Evolutionary conservation across 2,797 vertebrate species (phyloP).

Genomic region (Lycodopsis pacificus): DNA sequence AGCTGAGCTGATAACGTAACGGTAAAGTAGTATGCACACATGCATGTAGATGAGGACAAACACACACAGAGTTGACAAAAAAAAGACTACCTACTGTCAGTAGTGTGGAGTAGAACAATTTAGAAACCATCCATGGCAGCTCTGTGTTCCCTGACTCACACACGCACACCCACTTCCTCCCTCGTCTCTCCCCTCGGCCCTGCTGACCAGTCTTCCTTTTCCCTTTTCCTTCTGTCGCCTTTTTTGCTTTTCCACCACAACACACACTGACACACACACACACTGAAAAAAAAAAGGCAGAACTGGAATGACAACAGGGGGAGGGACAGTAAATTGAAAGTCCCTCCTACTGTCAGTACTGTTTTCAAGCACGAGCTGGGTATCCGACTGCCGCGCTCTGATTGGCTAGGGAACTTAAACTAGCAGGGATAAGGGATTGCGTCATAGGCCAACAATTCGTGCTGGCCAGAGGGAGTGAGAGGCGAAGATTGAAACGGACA

Average conservation of each 20-base stretch:
- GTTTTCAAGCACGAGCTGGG: slow-evolving; percentile 67
- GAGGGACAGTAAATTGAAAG: slow-evolving; percentile 61
- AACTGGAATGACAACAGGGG: slow-evolving; percentile 72
- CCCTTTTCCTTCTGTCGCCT: slow-evolving; percentile 38
- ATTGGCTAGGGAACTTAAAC: slow-evolving; percentile 74
- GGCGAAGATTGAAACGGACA: slow-evolving; percentile 41
- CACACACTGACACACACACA: slow-evolving; percentile 12
- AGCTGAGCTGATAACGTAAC: slow-evolving; percentile 25
- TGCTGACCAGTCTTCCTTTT: slow-evolving; percentile 56
- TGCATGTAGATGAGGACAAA: slow-evolving; percentile 27
- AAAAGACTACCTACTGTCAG: slow-evolving; percentile 73
- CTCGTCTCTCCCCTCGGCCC: neutral
- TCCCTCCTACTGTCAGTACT: slow-evolving; percentile 72
- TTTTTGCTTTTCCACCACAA: slow-evolving; percentile 36
- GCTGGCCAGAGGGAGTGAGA: slow-evolving; percentile 59
- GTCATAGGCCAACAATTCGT: slow-evolving; percentile 80
- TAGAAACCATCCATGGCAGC: slow-evolving; percentile 73
- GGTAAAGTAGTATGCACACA: slow-evolving; percentile 25
- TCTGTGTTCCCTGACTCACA: slow-evolving; percentile 54
- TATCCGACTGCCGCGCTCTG: slow-evolving; percentile 53
- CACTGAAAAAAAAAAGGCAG: slow-evolving; percentile 24
- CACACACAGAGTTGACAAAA: slow-evolving; percentile 39
- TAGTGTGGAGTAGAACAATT: slow-evolving; percentile 50
- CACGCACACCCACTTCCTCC: slow-evolving; percentile 12
- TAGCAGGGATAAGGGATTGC: slow-evolving; percentile 73